Evolutionary conservation across 2,888 invertebrate species (phyloP).

Genomic region (Cyaniris semiargus): DNA sequence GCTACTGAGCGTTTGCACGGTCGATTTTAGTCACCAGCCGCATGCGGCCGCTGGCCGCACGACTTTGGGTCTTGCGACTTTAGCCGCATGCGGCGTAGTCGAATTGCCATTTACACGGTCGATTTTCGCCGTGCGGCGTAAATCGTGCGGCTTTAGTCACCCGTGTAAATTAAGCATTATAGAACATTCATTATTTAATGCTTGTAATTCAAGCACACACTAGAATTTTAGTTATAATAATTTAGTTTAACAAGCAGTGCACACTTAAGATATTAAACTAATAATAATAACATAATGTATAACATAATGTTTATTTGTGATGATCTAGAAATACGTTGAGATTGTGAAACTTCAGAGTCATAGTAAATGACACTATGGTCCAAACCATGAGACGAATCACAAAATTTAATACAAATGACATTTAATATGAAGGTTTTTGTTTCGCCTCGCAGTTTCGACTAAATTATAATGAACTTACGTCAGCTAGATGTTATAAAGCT

Average conservation of each 20-base stretch:
- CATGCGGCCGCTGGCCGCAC: no score
- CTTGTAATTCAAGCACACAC: no score
- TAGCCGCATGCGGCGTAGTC: no score
- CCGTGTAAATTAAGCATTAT: no score
- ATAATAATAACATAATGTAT: background rate
- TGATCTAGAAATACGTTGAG: background rate
- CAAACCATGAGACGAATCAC: background rate
- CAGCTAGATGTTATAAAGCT: background rate
- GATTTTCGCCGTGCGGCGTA: no score
- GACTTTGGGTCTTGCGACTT: no score
- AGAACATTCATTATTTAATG: no score
- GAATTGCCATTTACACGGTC: no score
- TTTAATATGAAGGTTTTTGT: background rate
- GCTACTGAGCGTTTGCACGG: no score
- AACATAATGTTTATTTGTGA: background rate
- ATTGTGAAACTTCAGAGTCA: background rate
- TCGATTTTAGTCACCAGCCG: no score
- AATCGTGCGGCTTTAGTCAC: no score
- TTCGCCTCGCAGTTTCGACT: background rate
- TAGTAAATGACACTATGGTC: background rate
- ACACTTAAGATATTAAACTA: background rate
- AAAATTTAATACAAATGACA: background rate
- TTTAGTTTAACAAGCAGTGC: background rate
- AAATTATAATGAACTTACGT: background rate
- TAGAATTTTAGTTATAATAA: background rate